These are phyloP conservation scores for Eupithecia exiguata DNA, from an alignment of 2,888 invertebrate genomes.

Conservation along the genomic window DNA sequence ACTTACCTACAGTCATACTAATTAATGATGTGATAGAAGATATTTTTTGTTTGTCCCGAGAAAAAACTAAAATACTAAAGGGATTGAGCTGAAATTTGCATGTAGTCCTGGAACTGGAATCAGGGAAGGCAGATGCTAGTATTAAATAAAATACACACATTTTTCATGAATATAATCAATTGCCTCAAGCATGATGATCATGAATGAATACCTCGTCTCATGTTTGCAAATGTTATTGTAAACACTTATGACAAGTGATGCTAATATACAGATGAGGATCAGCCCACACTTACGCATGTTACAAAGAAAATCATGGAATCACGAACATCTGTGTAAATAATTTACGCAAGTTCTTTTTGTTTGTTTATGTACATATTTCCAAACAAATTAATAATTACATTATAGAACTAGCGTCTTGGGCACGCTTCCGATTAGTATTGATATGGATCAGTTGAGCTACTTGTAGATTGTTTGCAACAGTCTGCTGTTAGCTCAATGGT, in stretches of 20 bases:
- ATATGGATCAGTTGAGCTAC: too few species aligned
- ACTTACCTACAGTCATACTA: too few species aligned
- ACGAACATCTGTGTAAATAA: constrained; percentile 2
- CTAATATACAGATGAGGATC: constrained; percentile 45
- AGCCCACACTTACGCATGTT: constrained; percentile 14
- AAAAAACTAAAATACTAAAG: too few species aligned
- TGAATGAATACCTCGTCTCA: constrained; percentile 37
- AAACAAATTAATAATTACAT: background rate
- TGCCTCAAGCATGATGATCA: constrained; percentile 5
- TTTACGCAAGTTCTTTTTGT: background rate
- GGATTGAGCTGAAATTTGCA: too few species aligned
- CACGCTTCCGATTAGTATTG: too few species aligned
- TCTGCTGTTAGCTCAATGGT: too few species aligned
- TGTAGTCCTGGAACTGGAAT: too few species aligned
- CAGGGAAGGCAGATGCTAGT: background rate
- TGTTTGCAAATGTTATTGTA: constrained; percentile 35
- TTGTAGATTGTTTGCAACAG: too few species aligned
- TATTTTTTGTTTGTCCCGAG: too few species aligned
- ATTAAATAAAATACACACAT: background rate
- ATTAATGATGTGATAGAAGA: too few species aligned
- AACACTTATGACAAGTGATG: constrained; percentile 50
- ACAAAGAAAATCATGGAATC: constrained; percentile 12
- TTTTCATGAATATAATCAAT: background rate
- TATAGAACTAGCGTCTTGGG: too few species aligned
- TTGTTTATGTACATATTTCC: background rate